Percentiles rank a stretch among this genome's conserved stretches.
These are phyloP conservation scores for Liasis olivaceus DNA, from an alignment of 2,797 vertebrate genomes.

Conservation along the genomic window DNA sequence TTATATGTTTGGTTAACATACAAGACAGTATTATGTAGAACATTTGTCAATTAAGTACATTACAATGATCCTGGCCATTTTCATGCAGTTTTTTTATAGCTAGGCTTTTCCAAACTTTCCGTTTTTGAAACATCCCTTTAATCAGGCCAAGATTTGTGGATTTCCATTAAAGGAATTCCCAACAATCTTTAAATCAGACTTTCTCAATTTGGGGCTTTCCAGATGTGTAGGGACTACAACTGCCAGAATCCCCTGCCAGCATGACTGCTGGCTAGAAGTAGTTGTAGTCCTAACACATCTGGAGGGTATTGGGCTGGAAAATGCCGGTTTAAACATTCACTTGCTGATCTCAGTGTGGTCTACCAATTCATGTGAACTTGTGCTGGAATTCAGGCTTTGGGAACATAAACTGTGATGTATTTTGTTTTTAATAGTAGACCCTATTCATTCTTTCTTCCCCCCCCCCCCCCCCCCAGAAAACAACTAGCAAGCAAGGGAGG, in stretches of 20 bases:
- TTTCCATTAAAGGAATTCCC: slow-evolving; percentile 74
- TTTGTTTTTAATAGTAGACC: slow-evolving; percentile 65
- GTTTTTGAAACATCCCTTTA: slow-evolving; percentile 63
- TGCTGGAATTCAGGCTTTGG: slow-evolving; percentile 72
- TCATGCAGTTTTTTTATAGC: slow-evolving; percentile 56
- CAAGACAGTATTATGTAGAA: slow-evolving; percentile 33
- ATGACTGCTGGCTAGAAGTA: background rate
- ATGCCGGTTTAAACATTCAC: slow-evolving; percentile 62
- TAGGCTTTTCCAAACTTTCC: slow-evolving; percentile 38
- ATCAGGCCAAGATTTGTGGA: slow-evolving; percentile 65
- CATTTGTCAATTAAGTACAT: slow-evolving; percentile 31
- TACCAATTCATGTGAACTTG: slow-evolving; percentile 66
- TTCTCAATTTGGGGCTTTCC: background rate
- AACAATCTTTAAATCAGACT: slow-evolving; percentile 45
- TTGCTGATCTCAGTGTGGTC: slow-evolving; percentile 73
- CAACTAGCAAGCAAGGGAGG: slow-evolving; percentile 13
- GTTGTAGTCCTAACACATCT: background rate
- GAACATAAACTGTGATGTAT: slow-evolving; percentile 63
- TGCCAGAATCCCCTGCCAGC: background rate
- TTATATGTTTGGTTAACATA: slow-evolving; percentile 51
- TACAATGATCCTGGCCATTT: slow-evolving; percentile 48
- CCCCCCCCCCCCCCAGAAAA: accelerated
- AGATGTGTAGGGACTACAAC: background rate
- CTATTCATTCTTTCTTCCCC: slow-evolving; percentile 49
- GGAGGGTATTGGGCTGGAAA: background rate